Evolutionary conservation across 2,797 vertebrate genomes (phyloP).

Genomic region (Lophotriccus pileatus): DNA sequence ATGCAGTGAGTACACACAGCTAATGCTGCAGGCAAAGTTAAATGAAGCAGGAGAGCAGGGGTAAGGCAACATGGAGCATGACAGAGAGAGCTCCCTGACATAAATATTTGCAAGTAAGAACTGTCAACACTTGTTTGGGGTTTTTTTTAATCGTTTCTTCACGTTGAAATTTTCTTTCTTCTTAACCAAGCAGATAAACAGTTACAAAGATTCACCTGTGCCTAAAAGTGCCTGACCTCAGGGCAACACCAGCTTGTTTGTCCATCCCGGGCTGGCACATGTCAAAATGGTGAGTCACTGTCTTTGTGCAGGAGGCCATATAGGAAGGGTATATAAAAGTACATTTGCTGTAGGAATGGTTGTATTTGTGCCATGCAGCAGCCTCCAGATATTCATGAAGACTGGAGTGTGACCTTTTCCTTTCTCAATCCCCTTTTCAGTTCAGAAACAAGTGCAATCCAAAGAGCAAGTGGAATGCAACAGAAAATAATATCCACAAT

Average conservation of each 20-base stretch:
- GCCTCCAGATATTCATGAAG: neutral
- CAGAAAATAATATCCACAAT: neutral
- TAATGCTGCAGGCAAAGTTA: neutral
- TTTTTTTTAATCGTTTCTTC: neutral
- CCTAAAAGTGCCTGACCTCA: neutral
- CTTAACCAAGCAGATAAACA: neutral
- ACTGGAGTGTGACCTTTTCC: neutral
- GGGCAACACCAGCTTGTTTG: neutral
- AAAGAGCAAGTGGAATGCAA: neutral
- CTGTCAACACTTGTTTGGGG: neutral
- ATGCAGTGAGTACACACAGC: neutral
- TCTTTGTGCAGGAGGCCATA: neutral
- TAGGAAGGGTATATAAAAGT: neutral
- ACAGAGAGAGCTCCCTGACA: neutral
- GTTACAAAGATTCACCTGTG: neutral
- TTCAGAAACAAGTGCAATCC: neutral
- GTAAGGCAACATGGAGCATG: neutral
- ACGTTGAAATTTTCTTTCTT: neutral
- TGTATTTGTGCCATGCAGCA: neutral
- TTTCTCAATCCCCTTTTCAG: neutral
- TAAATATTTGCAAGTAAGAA: neutral
- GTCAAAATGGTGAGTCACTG: neutral
- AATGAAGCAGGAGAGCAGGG: neutral
- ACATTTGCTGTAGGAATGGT: neutral
- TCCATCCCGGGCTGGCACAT: neutral